Evolutionary conservation across 1,140 invertebrate genomes (phyloP), one percentile per base, ranked within the genome.

Genomic region (Andricus grossulariae): DNA sequence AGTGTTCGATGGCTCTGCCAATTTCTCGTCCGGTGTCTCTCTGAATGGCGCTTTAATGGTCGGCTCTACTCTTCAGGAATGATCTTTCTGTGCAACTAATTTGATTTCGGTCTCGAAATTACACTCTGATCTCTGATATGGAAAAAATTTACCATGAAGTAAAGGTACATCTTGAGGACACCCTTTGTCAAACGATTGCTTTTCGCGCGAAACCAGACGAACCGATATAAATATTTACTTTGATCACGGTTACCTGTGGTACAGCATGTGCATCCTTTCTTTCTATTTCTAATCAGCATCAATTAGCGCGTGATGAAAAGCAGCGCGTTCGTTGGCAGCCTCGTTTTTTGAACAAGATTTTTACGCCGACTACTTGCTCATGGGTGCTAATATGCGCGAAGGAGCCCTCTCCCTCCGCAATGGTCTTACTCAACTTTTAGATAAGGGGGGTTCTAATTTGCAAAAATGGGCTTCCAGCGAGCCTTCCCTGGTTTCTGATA

Each of bases 331-430:
- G 84, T 4, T 32, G 3, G 83, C 74, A 15, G 70, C 83, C 21
- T 21, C 74, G 76, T 76, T 87, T 6, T 55, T 88, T 21, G 54
- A 82, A 75, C 78, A 75, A 13, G 86, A 89, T 75, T 84, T 89
- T 25, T 91, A 91, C 72, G 88, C 92, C 12, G 92, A 93, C 79
- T 90, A 92, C 78, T 55, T 90, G 8, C 0, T 92, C n/a, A 86
- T 85, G 18, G 90, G 92, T 18, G 78, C 76, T 8, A 39, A 83
- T 18, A 84, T 77, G 3, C 54, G 87, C 50, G 79, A 88, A 66
- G 80, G 88, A 72, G 86, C 88, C 32, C 13, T 81, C 0, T 18
- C 19, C 0, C 71, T 89, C 15, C 75, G 84, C 72, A 39, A 78
- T 21, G 75, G 18, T 52, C 39, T 25, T 10, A 49, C 15, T 87